Conservation (phyloP, 1,140 invertebrate genomes). For the Drosophila neocordata region DNA sequence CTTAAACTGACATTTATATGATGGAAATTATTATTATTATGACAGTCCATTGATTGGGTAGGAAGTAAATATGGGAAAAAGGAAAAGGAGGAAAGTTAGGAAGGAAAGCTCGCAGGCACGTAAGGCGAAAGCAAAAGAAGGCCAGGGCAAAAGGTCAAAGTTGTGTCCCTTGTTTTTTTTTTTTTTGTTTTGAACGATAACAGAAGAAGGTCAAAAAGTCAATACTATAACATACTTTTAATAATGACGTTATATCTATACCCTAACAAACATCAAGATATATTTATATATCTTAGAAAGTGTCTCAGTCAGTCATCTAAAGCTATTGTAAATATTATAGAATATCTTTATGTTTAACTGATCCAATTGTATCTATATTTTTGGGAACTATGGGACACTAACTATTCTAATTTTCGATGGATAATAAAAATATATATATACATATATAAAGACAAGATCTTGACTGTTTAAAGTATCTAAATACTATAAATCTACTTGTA, state of each 20-base stretch:
- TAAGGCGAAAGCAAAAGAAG: not conserved
- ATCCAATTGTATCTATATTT: no score
- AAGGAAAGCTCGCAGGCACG: not conserved
- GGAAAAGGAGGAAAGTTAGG: not conserved
- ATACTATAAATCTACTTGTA: no score
- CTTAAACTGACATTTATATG: constrained; percentile 67
- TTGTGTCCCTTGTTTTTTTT: constrained; percentile 10
- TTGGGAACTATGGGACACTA: no score
- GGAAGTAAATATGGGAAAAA: not conserved
- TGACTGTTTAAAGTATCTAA: no score
- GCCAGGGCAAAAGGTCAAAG: constrained; percentile 21
- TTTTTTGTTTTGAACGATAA: constrained; percentile 14
- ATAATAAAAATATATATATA: no score
- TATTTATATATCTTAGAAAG: no score
- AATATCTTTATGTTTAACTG: no score
- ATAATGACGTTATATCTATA: not conserved
- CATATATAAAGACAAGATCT: no score
- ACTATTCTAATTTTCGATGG: no score
- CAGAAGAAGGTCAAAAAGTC: not conserved
- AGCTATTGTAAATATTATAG: no score
- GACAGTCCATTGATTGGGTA: constrained; percentile 17
- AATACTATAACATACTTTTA: not conserved
- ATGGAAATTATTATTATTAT: constrained; percentile 49
- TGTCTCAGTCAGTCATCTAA: no score
- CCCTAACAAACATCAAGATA: no score